These are phyloP conservation scores for Hesperia comma DNA, from an alignment of 2,888 invertebrate genomes.

Conservation along the genomic window DNA sequence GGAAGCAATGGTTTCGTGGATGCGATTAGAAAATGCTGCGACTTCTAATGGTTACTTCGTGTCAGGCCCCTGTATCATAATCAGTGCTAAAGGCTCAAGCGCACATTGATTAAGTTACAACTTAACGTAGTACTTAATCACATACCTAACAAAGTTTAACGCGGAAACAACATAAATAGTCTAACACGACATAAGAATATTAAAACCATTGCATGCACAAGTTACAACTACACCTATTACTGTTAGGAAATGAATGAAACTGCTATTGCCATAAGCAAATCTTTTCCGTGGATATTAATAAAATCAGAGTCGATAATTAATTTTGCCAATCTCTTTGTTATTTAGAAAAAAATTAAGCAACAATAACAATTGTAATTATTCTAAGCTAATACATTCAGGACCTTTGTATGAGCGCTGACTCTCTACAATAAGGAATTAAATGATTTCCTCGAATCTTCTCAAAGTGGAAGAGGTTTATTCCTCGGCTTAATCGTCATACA, in stretches of 20 bases:
- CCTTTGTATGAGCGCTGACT: no score
- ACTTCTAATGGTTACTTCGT: neutral
- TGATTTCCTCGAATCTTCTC: no score
- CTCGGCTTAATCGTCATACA: no score
- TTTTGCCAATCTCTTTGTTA: neutral
- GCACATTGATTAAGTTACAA: neutral
- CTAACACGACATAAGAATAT: neutral
- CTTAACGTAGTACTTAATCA: neutral
- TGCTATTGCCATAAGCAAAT: neutral
- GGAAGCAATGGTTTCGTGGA: neutral
- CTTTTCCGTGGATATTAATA: neutral
- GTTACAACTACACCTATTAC: neutral
- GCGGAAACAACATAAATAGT: constrained; percentile 1
- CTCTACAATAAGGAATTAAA: no score
- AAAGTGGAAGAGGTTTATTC: no score
- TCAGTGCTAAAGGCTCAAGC: no score
- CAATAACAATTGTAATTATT: no score
- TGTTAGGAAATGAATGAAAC: neutral
- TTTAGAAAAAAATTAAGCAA: no score
- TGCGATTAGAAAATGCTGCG: neutral
- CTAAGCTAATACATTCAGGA: neutral
- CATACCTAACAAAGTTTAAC: neutral
- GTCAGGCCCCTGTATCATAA: neutral
- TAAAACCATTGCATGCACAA: neutral
- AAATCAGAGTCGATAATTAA: neutral